A percentile compares a stretch with the other conserved stretches of the same genome.
Evolutionary conservation across 2,797 vertebrate species (phyloP).

Genomic region (Macrochelys suwanniensis): DNA sequence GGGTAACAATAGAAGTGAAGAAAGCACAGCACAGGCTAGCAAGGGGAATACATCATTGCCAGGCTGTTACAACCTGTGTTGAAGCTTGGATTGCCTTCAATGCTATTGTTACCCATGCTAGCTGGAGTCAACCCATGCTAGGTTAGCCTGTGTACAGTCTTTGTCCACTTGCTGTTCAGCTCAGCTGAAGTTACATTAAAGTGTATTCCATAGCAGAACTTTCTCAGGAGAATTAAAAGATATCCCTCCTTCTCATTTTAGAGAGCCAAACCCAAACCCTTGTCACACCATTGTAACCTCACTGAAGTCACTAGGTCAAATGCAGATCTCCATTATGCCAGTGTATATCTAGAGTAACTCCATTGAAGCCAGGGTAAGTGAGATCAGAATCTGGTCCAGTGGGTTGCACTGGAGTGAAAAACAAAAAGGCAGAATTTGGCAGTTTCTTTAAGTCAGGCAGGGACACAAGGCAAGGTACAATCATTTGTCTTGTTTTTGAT

Average conservation of each 20-base stretch:
- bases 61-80: neutral
- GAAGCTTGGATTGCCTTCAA: neutral
- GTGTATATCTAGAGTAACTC: neutral
- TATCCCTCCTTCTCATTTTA: neutral
- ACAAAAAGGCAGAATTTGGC: neutral
- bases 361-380: neutral
- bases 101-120: neutral
- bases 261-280: neutral
- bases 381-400: neutral
- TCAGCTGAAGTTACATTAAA: neutral
- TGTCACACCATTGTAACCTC: neutral
- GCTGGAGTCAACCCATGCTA: neutral
- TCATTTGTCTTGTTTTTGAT: neutral
- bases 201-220: neutral
- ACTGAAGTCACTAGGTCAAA: neutral
- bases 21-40: neutral
- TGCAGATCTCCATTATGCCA: neutral
- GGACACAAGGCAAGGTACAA: neutral
- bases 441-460: neutral
- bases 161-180: neutral
- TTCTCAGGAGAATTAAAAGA: neutral
- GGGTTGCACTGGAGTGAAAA: neutral
- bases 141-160: neutral
- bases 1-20: neutral
- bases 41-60: neutral